These are phyloP conservation scores for Amaurobius ferox DNA, from an alignment of 2,888 invertebrate genomes.

Conservation along the genomic window DNA sequence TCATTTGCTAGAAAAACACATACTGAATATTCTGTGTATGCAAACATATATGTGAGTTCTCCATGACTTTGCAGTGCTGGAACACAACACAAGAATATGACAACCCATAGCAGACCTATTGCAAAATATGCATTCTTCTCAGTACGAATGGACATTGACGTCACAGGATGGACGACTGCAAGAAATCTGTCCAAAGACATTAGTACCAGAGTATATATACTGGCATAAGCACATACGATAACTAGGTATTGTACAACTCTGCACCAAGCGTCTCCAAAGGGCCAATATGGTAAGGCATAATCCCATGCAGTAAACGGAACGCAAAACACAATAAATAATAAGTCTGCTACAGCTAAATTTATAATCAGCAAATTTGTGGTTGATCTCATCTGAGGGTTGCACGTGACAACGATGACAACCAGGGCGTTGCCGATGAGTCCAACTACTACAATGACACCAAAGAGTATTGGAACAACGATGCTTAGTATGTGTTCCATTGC, in stretches of 20 bases:
- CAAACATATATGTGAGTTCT: slow-evolving; percentile 83
- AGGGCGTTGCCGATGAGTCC: slow-evolving; percentile 92
- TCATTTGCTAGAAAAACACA: slow-evolving; percentile 83
- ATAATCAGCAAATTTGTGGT: slow-evolving; percentile 95
- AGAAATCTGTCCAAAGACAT: slow-evolving; percentile 94
- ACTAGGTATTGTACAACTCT: slow-evolving; percentile 93
- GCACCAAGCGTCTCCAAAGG: slow-evolving; percentile 84
- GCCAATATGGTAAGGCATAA: slow-evolving; percentile 91
- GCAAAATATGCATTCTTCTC: slow-evolving; percentile 88
- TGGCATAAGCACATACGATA: slow-evolving; percentile 93
- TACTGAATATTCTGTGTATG: slow-evolving; percentile 81
- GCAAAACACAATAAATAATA: slow-evolving; percentile 93
- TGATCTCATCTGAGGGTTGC: slow-evolving; percentile 93
- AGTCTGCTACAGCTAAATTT: slow-evolving; percentile 91
- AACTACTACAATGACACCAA: slow-evolving; percentile 89
- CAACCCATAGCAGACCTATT: slow-evolving; percentile 87
- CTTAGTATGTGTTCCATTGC: slow-evolving; percentile 68
- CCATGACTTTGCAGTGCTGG: slow-evolving; percentile 88
- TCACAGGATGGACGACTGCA: slow-evolving; percentile 94
- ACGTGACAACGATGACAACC: slow-evolving; percentile 91
- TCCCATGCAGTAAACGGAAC: slow-evolving; percentile 95
- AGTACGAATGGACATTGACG: slow-evolving; percentile 89
- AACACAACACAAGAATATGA: slow-evolving; percentile 87
- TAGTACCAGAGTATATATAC: slow-evolving; percentile 93
- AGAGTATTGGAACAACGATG: slow-evolving; percentile 85